Conservation (phyloP, 1,140 invertebrate genomes). For the Diorhabda elongata region DNA sequence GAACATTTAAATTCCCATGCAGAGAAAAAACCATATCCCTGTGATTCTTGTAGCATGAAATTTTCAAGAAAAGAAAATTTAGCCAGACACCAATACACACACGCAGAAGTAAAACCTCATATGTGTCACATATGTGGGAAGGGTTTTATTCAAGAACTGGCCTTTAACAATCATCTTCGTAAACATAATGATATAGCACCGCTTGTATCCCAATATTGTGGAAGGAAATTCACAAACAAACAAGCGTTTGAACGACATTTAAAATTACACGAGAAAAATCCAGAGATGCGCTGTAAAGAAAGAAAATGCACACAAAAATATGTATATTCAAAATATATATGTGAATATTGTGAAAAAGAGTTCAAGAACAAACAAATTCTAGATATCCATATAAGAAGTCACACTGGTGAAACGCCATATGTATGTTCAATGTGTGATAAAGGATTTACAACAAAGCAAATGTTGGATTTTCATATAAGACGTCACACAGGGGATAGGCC, state of each 20-base stretch:
- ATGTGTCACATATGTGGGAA: not conserved
- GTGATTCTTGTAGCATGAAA: not conserved
- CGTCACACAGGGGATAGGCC: not conserved
- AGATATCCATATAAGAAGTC: not conserved
- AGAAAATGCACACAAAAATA: not conserved
- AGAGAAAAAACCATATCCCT: not conserved
- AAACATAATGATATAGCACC: not conserved
- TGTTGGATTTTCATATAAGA: not conserved
- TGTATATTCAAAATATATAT: not conserved
- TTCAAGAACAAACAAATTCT: not conserved
- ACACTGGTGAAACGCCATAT: not conserved
- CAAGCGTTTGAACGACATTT: too few relatives aligned
- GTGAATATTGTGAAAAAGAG: not conserved
- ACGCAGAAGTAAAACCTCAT: not conserved
- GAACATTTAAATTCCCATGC: not conserved
- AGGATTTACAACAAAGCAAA: not conserved
- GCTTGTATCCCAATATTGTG: too few relatives aligned
- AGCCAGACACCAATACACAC: not conserved
- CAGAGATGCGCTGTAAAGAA: too few relatives aligned
- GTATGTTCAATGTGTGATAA: not conserved
- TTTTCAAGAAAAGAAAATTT: not conserved
- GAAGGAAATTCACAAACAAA: too few relatives aligned
- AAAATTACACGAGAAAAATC: too few relatives aligned
- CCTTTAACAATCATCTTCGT: not conserved
- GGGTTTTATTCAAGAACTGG: not conserved